Percentiles rank a stretch among this genome's conserved stretches.
Conservation (phyloP, 2,888 invertebrate species). For the Nycteola revayana region DNA sequence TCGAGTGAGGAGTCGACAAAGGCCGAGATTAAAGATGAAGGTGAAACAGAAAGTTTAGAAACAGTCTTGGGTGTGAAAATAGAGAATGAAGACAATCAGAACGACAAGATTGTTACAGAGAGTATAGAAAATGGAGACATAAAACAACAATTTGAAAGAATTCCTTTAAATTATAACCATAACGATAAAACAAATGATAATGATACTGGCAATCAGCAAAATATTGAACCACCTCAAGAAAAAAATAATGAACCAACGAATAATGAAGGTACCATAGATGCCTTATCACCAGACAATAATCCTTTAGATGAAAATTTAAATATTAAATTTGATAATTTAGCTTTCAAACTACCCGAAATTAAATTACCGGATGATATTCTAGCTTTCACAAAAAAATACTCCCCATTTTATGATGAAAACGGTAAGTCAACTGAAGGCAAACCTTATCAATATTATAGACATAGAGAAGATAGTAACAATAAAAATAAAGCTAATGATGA, state of each 20-base stretch:
- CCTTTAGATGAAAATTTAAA: conserved; percentile 65
- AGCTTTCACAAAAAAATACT: conserved; percentile 50
- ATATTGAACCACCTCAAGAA: conserved; percentile 14
- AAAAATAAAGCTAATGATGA: conserved; percentile 17
- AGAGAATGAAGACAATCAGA: conserved; percentile 26
- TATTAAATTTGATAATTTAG: conserved; percentile 64
- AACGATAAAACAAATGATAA: conserved; percentile 37
- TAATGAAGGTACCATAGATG: conserved; percentile 48
- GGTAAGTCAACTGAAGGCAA: conserved; percentile 25
- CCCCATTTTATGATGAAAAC: conserved; percentile 38
- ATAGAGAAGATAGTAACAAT: conserved; percentile 19
- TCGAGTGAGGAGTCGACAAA: conserved; percentile 38
- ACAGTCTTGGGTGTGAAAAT: conserved; percentile 39
- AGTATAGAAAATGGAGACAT: conserved; percentile 42
- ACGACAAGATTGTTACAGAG: conserved; percentile 35
- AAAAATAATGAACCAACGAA: conserved; percentile 31
- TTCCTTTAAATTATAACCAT: conserved; percentile 70
- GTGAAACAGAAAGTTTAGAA: conserved; percentile 46
- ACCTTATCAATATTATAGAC: conserved; percentile 12
- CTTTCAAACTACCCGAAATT: conserved; percentile 72
- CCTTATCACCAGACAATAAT: conserved; percentile 42
- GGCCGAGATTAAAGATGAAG: conserved; percentile 33
- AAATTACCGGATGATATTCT: conserved; percentile 73
- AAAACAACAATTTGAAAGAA: conserved; percentile 73
- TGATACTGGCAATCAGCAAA: conserved; percentile 11